These are phyloP conservation scores for Macrosteles quadrilineatus DNA, from an alignment of 1,140 invertebrate genomes.

Conservation along the genomic window DNA sequence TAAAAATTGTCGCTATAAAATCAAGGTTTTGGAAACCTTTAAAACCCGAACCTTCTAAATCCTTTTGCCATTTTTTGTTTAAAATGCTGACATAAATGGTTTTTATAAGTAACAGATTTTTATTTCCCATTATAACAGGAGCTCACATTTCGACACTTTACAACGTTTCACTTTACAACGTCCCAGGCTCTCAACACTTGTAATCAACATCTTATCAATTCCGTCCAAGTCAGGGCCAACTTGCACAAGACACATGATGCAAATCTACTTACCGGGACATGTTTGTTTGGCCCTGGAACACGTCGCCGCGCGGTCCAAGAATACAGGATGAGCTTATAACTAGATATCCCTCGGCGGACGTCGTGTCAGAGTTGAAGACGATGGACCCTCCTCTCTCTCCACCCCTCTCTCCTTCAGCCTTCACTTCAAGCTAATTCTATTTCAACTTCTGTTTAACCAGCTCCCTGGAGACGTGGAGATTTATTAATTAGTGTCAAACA, in stretches of 20 bases:
- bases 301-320: neutral
- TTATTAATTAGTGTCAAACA: too few species aligned
- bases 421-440: conserved; percentile 9
- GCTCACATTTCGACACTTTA: too few species aligned
- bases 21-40: too few species aligned
- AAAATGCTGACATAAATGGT: too few species aligned
- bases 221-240: neutral
- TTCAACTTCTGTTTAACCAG: conserved; percentile 14
- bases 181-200: too few species aligned
- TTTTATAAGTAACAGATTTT: too few species aligned
- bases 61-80: too few species aligned
- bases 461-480: neutral
- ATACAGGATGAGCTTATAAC: conserved; percentile 23
- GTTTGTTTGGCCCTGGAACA: neutral
- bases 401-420: neutral
- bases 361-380: conserved; percentile 24
- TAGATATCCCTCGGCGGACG: conserved; percentile 22
- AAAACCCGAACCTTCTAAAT: too few species aligned
- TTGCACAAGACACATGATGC: conserved; percentile 4
- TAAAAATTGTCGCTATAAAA: too few species aligned
- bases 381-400: neutral
- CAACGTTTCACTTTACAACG: too few species aligned
- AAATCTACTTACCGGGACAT: conserved; percentile 1
- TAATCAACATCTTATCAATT: conserved; percentile 2
- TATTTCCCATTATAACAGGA: too few species aligned